Conservation (phyloP, 2,888 invertebrate species). For the Drosophila antonietae region DNA sequence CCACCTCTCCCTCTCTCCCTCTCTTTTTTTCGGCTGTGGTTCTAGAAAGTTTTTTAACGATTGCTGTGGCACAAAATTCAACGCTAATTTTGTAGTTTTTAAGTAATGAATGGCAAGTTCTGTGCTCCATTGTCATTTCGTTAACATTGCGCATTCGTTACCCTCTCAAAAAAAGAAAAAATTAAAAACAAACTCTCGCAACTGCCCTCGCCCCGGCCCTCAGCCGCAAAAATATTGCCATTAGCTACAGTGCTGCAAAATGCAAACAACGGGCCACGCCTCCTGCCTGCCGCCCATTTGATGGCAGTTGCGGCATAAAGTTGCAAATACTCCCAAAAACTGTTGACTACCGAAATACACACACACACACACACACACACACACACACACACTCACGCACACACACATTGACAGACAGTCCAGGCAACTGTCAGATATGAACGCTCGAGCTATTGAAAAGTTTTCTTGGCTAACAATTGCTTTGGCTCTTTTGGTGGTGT, state of each 20-base stretch:
- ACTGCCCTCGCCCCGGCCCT: not conserved
- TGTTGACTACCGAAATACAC: constrained; percentile 59
- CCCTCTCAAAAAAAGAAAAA: not conserved
- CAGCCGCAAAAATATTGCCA: constrained; percentile 65
- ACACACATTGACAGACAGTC: constrained; percentile 31
- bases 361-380: constrained; percentile 32
- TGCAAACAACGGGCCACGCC: constrained; percentile 62
- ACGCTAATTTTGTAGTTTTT: constrained; percentile 77
- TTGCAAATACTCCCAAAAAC: constrained; percentile 53
- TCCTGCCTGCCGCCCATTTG: constrained; percentile 1
- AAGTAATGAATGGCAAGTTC: constrained; percentile 79
- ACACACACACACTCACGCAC: too few relatives aligned
- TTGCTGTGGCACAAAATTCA: constrained; percentile 68
- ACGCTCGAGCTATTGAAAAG: constrained; percentile 60
- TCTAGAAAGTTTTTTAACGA: constrained; percentile 68
- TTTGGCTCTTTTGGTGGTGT: constrained; percentile 1
- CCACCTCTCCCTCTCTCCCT: not conserved
- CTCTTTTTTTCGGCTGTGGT: constrained; percentile 5
- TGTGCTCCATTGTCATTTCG: constrained; percentile 71
- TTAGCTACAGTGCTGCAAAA: constrained; percentile 47
- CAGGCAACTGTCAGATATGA: constrained; percentile 50
- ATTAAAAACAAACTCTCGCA: not conserved
- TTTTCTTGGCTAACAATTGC: constrained; percentile 57
- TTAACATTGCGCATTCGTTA: constrained; percentile 37
- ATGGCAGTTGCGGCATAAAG: constrained; percentile 65